Evolutionary conservation across 2,113 vertebrate species (phyloP).

Genomic region (Mobula hypostoma): DNA sequence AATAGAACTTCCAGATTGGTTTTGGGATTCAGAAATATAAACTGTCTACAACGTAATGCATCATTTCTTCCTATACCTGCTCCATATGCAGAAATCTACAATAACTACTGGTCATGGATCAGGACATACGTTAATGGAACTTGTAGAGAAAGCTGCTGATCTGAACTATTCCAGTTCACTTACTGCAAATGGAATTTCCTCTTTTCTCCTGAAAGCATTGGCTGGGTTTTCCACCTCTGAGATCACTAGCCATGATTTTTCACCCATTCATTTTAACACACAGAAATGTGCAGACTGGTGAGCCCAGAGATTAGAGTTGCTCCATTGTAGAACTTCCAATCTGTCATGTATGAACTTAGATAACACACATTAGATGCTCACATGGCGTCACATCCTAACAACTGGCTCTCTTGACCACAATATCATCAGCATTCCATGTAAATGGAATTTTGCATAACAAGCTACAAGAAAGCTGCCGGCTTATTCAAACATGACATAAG

Average conservation of each 20-base stretch:
- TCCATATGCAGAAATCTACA: background rate
- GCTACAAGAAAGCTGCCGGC: too few species aligned
- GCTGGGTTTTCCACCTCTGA: background rate
- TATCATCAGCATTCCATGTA: too few species aligned
- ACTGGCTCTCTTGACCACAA: too few species aligned
- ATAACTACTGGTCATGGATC: conserved; percentile 20
- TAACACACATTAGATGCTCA: background rate
- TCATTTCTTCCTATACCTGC: background rate
- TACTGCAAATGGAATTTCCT: background rate
- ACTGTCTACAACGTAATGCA: background rate
- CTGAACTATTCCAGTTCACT: background rate
- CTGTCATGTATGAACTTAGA: background rate
- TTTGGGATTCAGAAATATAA: background rate
- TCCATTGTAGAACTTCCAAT: background rate
- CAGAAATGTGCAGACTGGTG: background rate
- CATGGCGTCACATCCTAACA: background rate
- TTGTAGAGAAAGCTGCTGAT: background rate
- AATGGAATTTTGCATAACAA: too few species aligned
- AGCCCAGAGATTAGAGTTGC: background rate
- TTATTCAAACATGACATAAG: too few species aligned
- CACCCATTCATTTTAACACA: background rate
- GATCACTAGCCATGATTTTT: background rate
- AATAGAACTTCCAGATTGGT: background rate
- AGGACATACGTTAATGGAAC: background rate
- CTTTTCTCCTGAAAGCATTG: background rate